Evolutionary conservation across 2,113 vertebrate genomes (phyloP).

Genomic region (Scytalopus superciliaris): DNA sequence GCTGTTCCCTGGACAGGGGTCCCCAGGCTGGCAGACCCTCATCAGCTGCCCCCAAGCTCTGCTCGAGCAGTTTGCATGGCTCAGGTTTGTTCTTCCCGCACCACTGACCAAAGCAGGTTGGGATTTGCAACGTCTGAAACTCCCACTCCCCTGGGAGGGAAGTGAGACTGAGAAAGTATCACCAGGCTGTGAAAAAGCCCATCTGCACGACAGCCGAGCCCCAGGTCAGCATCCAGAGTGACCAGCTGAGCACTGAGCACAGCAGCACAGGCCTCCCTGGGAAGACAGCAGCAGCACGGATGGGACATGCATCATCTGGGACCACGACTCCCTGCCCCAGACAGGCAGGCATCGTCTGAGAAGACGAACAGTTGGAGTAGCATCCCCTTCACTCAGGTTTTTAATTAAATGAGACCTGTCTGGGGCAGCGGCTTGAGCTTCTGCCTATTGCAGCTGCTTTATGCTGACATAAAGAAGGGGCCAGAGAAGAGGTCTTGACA

Average conservation of each 20-base stretch:
- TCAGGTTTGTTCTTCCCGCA: neutral
- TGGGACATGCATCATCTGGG: fast-evolving
- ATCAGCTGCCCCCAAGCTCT: neutral
- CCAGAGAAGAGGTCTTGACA: neutral
- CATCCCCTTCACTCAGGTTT: neutral
- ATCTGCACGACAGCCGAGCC: neutral
- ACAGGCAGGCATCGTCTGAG: fast-evolving
- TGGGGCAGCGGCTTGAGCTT: neutral
- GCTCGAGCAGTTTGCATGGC: neutral
- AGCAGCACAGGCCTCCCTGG: neutral
- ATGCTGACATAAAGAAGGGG: neutral
- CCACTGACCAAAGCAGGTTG: neutral
- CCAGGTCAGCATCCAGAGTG: neutral
- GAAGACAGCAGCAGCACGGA: neutral
- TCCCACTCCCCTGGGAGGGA: neutral
- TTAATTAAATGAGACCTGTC: neutral
- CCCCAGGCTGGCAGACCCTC: neutral
- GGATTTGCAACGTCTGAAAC: neutral
- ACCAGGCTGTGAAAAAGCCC: fast-evolving
- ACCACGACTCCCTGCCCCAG: neutral
- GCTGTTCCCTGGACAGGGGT: neutral
- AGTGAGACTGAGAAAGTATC: neutral
- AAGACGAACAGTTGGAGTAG: neutral
- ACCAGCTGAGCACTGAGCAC: neutral
- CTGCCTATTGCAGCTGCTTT: neutral